Conservation (phyloP, 2,888 invertebrate genomes). For the Sinhomidia bicolor region DNA sequence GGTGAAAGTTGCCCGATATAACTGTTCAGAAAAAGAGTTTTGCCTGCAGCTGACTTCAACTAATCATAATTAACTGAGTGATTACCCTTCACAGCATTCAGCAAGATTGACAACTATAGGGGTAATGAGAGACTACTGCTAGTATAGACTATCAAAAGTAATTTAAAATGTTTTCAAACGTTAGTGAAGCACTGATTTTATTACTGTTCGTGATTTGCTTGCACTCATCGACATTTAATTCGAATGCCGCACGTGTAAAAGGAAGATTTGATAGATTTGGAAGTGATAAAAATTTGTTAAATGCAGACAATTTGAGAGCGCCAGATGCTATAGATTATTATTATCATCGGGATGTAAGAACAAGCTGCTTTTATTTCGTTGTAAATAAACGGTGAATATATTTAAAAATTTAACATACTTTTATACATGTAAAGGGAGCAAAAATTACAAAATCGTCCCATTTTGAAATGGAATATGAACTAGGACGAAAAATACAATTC, state of each 20-base stretch:
- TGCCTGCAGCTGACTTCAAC: no score
- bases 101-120: background rate
- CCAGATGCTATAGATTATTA: slow-evolving; percentile 85
- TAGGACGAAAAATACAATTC: slow-evolving; percentile 89
- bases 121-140: background rate
- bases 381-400: no score
- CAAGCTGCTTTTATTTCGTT: background rate
- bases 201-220: background rate
- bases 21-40: no score
- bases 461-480: slow-evolving; percentile 88
- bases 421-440: slow-evolving; percentile 85
- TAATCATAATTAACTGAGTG: no score
- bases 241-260: slow-evolving; percentile 62
- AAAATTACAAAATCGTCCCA: slow-evolving; percentile 87
- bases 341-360: slow-evolving; percentile 86
- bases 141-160: no score
- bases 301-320: slow-evolving; percentile 84
- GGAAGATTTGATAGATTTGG: slow-evolving; percentile 78
- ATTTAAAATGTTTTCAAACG: no score
- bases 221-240: no score
- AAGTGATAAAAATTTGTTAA: slow-evolving; percentile 61
- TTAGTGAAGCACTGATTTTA: background rate
- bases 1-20: no score
- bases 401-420: slow-evolving; percentile 10
- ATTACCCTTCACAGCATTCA: no score